Percentiles rank a stretch among this genome's conserved stretches.
These are phyloP conservation scores for Cryptomyrus ogoouensis DNA, from an alignment of 2,113 vertebrate genomes.

Conservation along the genomic window DNA sequence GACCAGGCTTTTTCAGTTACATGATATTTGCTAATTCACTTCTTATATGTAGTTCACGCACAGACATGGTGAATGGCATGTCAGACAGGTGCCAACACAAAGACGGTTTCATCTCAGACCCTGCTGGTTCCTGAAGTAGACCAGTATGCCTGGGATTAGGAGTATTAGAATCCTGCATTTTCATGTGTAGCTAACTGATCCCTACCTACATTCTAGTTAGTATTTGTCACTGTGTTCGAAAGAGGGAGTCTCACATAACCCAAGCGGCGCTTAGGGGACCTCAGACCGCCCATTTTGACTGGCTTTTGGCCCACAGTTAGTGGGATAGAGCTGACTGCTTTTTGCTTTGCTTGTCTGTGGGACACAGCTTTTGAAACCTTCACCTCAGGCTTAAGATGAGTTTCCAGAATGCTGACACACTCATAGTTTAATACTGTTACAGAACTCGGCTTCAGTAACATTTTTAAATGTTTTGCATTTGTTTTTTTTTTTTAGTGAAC, in stretches of 20 bases:
- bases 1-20: neutral
- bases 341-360: neutral
- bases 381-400: neutral
- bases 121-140: neutral
- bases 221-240: neutral
- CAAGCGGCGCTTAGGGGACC: neutral
- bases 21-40: neutral
- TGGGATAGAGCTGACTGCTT: neutral
- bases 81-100: neutral
- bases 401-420: neutral
- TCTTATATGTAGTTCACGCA: neutral
- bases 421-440: neutral
- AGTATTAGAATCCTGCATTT: neutral
- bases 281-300: neutral
- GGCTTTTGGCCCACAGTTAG: neutral
- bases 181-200: neutral
- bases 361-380: neutral
- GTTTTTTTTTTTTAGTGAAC: neutral
- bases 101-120: neutral
- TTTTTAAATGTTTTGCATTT: neutral
- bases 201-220: neutral
- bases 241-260: neutral
- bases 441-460: neutral
- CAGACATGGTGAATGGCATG: neutral
- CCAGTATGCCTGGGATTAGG: neutral